Evolutionary conservation across 2,797 vertebrate genomes (phyloP), one percentile per base, ranked within the genome.

Genomic region (Brachymystax lenok): DNA sequence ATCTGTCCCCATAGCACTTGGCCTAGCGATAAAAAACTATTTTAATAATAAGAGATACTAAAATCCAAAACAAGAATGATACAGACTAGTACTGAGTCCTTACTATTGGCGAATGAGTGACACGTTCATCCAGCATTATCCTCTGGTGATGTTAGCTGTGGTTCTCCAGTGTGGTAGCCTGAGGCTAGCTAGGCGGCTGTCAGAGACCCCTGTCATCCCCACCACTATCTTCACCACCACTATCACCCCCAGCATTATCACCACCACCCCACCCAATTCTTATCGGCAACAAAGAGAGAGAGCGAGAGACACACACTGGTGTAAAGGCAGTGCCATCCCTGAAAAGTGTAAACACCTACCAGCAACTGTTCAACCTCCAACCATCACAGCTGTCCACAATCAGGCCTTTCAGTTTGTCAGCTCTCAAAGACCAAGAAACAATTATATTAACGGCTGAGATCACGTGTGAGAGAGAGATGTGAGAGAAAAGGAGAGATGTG

Each of bases 131-230:
- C 56, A 24, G 68, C 19, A 5, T 40, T 35, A 35, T 46, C 35
- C 12, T n/a, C 19, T 40, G 4, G 40, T 24, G 24, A 12, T n/a
- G 19, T 14, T 50, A 21, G 19, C 35, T 40, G 17, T 46, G 68
- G 33, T 69, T 28, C n/a, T 59, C 19, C n/a, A 21, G 68, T 21
- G 69, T 51, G 69, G 40, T 70, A 7, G 21, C 69, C 46, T 27
- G 46, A 12, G n/a, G 59, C 21, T 17, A 74, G 69, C 74, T 79
- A 13, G 50, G 67, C 7, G 66, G 61, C 10, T 46, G 67, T 69
- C 19, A 61, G 80, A 81, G 77, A 81, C 75, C 70, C 3, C 27
- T 74, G 19, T 82, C 78, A 83, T 88, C 85, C 86, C 71, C 87
- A 85, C 8, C 40, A 10, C 8, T 40, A 21, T 24, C 12, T 21